These are phyloP conservation scores for Drosophila affinis DNA, from an alignment of 2,888 invertebrate species.

Conservation along the genomic window DNA sequence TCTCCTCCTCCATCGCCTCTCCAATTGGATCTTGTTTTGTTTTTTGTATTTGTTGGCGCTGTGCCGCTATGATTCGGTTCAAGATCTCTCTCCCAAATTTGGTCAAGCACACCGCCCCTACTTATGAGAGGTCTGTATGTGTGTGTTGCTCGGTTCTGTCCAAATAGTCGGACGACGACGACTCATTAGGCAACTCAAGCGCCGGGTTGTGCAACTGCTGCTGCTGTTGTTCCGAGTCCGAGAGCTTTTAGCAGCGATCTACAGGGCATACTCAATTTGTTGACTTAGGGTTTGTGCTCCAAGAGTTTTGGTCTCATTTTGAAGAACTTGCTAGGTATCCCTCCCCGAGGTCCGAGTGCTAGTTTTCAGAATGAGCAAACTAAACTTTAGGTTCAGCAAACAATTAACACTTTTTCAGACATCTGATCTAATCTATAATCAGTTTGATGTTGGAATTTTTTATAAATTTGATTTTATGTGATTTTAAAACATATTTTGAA, in stretches of 20 bases:
- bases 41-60: constrained; percentile 38
- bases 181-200: constrained; percentile 69
- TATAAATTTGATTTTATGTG: not conserved
- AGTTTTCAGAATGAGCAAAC: not conserved
- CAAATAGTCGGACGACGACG: constrained; percentile 20
- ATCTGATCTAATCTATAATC: not conserved
- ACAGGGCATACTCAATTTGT: constrained; percentile 51
- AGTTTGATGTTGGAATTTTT: not conserved
- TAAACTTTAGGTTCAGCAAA: not conserved
- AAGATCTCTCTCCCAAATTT: constrained; percentile 63
- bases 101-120: constrained; percentile 75
- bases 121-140: constrained; percentile 44
- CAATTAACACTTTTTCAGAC: not conserved
- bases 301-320: not conserved
- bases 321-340: not conserved
- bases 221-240: constrained; percentile 1
- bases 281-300: not conserved
- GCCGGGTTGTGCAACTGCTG: constrained; percentile 48
- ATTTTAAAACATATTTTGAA: not conserved
- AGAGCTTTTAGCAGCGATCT: constrained; percentile 55
- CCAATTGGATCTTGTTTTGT: constrained; percentile 32
- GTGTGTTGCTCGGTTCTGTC: constrained; percentile 10
- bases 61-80: constrained; percentile 46
- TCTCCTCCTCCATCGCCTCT: constrained; percentile 3
- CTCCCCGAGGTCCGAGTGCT: not conserved